Base-by-base conservation (phyloP, 2,797 vertebrate species). In the Rhynchonycteris naso region DNA sequence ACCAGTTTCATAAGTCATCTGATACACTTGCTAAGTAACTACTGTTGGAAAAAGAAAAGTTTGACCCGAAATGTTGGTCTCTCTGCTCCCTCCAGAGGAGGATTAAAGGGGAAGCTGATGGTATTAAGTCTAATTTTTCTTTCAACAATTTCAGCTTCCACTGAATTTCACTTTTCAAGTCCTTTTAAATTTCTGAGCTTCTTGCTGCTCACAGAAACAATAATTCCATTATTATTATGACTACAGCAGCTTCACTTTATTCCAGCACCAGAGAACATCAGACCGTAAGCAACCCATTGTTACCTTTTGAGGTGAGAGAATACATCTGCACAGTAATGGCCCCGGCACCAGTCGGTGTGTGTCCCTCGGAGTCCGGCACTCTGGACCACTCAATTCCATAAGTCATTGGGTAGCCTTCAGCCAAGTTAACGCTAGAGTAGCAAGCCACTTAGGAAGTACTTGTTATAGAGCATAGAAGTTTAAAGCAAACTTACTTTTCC, bases 91-190 rank as follows among this genome's bases (percentile, higher is more conserved):
- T 90, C 50, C 68, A 71, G 58, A 92, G 43, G 50, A 87, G 21
- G 38, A 76, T 81, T 90, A 90, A 94, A 88, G 4, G 38, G 26
- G 30, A 95, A 35, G 80, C 7, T 93, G 95, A 81, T 26, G 16
- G 68, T 38, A 97, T 89, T 75, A 58, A 59, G 50, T 18, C 93
- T 90, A 84, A 75, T 91, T 92, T 95, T 96, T 65, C 82, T 93
- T 89, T 52, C 72, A 89, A 47, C 21, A 89, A 84, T 87, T 97
- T 97, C 58, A 93, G 16, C 54, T 91, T 80, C 59, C 54, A 84
- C 38, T 91, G 58, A 78, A 82, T 90, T 94, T 94, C 33, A 89
- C 68, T 96, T 95, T 88, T 94, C 71, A 43, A 90, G 43, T 91
- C 80, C 71, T 96, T 75, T 86, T 68, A 81, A n/a, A 7, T 78